Evolutionary conservation across 2,113 vertebrate species (phyloP).

Genomic region (Callionymus lyra): DNA sequence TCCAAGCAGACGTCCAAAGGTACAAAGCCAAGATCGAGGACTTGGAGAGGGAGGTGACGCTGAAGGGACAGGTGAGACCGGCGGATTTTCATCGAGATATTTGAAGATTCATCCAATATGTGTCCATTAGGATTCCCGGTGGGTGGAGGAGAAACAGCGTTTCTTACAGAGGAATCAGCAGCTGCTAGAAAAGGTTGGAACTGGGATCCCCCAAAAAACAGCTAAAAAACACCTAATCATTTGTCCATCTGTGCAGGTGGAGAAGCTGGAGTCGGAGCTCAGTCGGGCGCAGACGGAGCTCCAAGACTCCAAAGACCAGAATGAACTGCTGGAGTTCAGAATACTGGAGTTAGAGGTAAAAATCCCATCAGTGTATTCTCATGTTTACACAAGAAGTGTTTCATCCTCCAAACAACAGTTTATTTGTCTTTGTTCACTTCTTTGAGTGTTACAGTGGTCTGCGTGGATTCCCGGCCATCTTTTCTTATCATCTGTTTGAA

Average conservation of each 20-base stretch:
- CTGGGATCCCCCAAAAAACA: too few relatives aligned
- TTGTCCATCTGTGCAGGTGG: conserved; percentile 70
- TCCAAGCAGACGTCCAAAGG: conserved; percentile 85
- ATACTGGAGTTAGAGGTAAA: conserved; percentile 91
- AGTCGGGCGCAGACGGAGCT: conserved; percentile 83
- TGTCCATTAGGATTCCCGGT: conserved; percentile 82
- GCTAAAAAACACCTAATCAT: too few relatives aligned
- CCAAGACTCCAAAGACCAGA: conserved; percentile 95
- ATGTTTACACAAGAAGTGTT: too few relatives aligned
- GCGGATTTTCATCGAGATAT: not conserved
- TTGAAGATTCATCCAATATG: not conserved
- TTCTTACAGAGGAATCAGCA: conserved; percentile 95
- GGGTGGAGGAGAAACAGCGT: conserved; percentile 98
- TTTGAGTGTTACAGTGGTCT: too few relatives aligned
- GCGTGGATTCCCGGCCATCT: too few relatives aligned
- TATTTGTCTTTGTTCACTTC: too few relatives aligned
- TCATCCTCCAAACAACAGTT: too few relatives aligned
- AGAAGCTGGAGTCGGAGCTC: conserved; percentile 81
- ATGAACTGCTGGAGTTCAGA: conserved; percentile 93
- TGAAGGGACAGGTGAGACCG: conserved; percentile 84
- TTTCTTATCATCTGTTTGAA: too few relatives aligned
- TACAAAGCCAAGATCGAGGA: conserved; percentile 98
- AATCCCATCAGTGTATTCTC: not conserved
- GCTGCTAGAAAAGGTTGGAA: conserved; percentile 85
- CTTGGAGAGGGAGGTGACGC: conserved; percentile 82